Conservation (phyloP, 2,113 vertebrate species). For the Leptobrachium leishanense region DNA sequence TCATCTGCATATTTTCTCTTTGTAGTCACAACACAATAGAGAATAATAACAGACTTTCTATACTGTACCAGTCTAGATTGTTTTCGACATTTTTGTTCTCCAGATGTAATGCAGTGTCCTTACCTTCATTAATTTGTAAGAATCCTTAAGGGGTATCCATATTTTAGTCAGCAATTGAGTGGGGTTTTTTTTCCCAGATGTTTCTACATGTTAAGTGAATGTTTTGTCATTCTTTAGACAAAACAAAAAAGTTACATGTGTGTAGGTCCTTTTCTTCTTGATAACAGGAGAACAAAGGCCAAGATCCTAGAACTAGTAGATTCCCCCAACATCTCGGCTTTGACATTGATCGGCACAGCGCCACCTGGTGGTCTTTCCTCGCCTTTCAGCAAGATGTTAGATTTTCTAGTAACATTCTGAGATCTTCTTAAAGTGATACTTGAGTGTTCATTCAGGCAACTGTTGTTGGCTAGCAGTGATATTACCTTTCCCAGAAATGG, state of each 20-base stretch:
- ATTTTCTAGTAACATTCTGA: constrained; percentile 39
- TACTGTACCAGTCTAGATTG: too few relatives aligned
- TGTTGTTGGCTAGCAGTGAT: constrained; percentile 59
- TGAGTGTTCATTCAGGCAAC: constrained; percentile 53
- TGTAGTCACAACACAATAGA: too few relatives aligned
- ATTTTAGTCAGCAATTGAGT: not conserved
- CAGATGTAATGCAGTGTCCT: constrained; percentile 46
- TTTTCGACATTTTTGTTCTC: too few relatives aligned
- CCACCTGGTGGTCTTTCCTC: constrained; percentile 82
- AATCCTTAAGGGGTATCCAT: constrained; percentile 18
- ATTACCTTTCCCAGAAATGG: constrained; percentile 77
- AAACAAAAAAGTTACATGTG: constrained; percentile 62
- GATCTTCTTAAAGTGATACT: constrained; percentile 43
- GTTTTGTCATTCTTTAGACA: not conserved
- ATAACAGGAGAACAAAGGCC: constrained; percentile 77
- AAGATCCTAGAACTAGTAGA: constrained; percentile 59
- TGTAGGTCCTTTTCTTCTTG: constrained; percentile 64
- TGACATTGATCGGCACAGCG: constrained; percentile 98
- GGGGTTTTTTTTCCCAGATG: not conserved
- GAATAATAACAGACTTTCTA: too few relatives aligned
- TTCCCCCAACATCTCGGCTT: constrained; percentile 76
- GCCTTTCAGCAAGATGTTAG: constrained; percentile 37
- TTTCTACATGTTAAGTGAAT: not conserved
- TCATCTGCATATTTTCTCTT: too few relatives aligned
- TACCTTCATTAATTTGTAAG: constrained; percentile 63